Base-by-base conservation (phyloP, 2,797 vertebrate genomes). In the Pogoniulus pusillus region DNA sequence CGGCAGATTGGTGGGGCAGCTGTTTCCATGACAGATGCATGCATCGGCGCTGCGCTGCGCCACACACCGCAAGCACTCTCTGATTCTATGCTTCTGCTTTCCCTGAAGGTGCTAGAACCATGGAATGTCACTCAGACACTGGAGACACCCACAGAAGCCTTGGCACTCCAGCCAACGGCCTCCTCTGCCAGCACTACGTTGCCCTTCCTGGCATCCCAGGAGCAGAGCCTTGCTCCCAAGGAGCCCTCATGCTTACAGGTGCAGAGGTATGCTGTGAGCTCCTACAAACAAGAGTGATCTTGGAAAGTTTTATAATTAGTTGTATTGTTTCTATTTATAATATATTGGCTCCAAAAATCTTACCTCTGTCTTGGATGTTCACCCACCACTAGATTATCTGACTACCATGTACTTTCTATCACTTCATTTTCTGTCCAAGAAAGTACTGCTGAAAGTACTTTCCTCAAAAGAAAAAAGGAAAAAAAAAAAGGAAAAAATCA, bases 1-100 rank as follows among this genome's bases (percentile, higher is more conserved):
- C 2, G 2, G 70, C 4, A 2, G 54, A n/a, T 4, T 49, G 8
- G 6, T 2, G 0, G 71, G 49, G 32, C 1, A 6, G 60, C 86
- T 32, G 64, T 84, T 88, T 59, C 89, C 81, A 34, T 12, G 69
- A 24, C 91, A 82, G 55, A 11, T 16, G 2, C 34, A 14, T 3
- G 1, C 17, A 77, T 30, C 1, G 1, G 49, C 73, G 84, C 82
- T 43, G 54, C 5, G 4, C 75, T 3, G 4, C 18, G 1, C 22
- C 43, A 32, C 47, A 12, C 8, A 1, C 1, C 0, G 32, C 5
- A 0, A n/a, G 58, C 29, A n/a, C 72, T 27, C 60, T 51, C 35
- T 9, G 63, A 49, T 70, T 22, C 54, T 19, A 14, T 10, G 14
- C 34, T 70, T 8, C 35, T 74, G 49, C 77, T 65, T 47, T n/a